A percentile compares a stretch with the other conserved stretches of the same genome.
Evolutionary conservation across 2,113 vertebrate species (phyloP).

Genomic region (Channa maculata): DNA sequence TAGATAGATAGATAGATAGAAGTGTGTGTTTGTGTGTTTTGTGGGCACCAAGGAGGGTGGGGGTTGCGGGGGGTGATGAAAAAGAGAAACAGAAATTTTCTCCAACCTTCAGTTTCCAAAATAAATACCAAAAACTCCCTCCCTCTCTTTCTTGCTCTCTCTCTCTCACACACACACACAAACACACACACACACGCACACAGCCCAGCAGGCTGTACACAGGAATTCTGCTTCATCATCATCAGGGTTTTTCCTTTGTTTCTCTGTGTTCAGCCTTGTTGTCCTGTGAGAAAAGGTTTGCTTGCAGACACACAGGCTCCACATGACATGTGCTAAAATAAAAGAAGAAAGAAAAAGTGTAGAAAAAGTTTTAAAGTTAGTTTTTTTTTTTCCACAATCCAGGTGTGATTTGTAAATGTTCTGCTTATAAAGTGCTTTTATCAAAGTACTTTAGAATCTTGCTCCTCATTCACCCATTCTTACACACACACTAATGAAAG

Average conservation of each 20-base stretch:
- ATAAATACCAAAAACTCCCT: constrained; percentile 77
- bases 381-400: no score
- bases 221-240: constrained; percentile 70
- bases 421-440: no score
- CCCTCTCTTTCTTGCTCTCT: constrained; percentile 62
- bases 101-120: constrained; percentile 81
- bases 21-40: no score
- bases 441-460: no score
- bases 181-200: constrained; percentile 14
- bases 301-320: background rate
- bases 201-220: constrained; percentile 65
- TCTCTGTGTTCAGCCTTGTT: background rate
- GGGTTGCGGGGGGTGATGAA: background rate
- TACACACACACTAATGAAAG: no score
- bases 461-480: no score
- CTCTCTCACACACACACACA: constrained; percentile 18
- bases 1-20: no score
- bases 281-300: constrained; percentile 5
- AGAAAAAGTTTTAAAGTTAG: no score
- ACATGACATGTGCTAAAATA: no score
- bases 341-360: no score
- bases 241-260: constrained; percentile 18
- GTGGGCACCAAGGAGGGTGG: constrained; percentile 6
- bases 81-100: constrained; percentile 54
- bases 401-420: no score